Conservation (phyloP, 2,888 invertebrate species). For the Chrysodeixis includens region DNA sequence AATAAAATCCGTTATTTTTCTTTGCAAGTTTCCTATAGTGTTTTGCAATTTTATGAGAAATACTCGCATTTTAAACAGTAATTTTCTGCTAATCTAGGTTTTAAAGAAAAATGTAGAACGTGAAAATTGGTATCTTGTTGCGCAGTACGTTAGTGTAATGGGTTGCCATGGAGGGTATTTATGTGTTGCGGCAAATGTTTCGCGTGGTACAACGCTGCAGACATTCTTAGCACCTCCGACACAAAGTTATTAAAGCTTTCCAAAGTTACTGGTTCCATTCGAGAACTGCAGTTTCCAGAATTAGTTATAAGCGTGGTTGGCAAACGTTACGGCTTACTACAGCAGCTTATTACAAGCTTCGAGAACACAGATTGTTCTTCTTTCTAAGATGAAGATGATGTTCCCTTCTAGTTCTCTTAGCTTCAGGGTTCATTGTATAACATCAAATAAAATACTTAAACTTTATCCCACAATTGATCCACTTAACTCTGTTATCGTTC, state of each 20-base stretch:
- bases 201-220: slow-evolving; percentile 11
- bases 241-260: not conserved
- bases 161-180: slow-evolving; percentile 16
- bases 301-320: not conserved
- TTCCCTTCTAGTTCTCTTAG: no score
- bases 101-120: slow-evolving; percentile 34
- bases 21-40: slow-evolving; percentile 20
- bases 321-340: not conserved
- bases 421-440: no score
- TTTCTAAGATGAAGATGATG: no score
- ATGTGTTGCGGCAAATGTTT: slow-evolving; percentile 15
- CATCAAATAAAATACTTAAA: no score
- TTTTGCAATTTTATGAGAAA: slow-evolving; percentile 17
- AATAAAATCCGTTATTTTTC: slow-evolving; percentile 22
- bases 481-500: not conserved
- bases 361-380: not conserved
- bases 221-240: slow-evolving; percentile 3
- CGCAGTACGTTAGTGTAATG: slow-evolving; percentile 28
- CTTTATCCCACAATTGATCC: no score
- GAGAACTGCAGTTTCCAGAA: not conserved
- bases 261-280: not conserved
- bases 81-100: slow-evolving; percentile 27
- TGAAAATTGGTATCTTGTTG: slow-evolving; percentile 36
- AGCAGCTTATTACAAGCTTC: not conserved
- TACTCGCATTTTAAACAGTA: not conserved